Conservation (phyloP, 2,888 invertebrate genomes). For the Leptothorax acervorum region DNA sequence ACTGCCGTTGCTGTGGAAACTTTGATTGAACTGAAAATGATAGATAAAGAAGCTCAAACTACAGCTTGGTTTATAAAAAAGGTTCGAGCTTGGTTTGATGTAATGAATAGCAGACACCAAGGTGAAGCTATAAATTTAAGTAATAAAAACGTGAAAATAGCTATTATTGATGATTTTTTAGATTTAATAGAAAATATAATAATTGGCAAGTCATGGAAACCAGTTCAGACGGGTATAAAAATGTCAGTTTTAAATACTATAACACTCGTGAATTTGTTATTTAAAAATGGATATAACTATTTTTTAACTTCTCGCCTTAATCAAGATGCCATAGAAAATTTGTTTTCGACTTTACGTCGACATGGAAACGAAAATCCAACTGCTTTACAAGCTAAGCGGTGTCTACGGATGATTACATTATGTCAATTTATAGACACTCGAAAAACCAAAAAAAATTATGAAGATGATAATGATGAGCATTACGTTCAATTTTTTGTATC, state of each 20-base stretch:
- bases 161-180: constrained; percentile 11
- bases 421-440: too few relatives aligned
- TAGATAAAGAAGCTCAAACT: not conserved
- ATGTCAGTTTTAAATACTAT: constrained; percentile 1
- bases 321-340: constrained; percentile 19
- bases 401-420: too few relatives aligned
- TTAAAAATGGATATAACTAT: not conserved
- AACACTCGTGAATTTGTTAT: not conserved
- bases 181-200: not conserved
- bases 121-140: not conserved
- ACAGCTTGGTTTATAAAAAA: constrained; percentile 14
- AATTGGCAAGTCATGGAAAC: not conserved
- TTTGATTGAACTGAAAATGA: too few relatives aligned
- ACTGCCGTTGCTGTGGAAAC: too few relatives aligned
- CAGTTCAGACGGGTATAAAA: not conserved
- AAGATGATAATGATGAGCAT: too few relatives aligned
- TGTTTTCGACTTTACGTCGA: not conserved
- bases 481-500: too few relatives aligned
- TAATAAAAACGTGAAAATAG: not conserved
- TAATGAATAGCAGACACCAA: not conserved
- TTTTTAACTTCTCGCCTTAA: constrained; percentile 4
- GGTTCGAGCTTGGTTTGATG: not conserved
- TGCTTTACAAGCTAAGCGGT: too few relatives aligned
- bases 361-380: not conserved
- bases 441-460: too few relatives aligned